Conservation (phyloP, 2,797 vertebrate species). For the Sebastes wilsoni region DNA sequence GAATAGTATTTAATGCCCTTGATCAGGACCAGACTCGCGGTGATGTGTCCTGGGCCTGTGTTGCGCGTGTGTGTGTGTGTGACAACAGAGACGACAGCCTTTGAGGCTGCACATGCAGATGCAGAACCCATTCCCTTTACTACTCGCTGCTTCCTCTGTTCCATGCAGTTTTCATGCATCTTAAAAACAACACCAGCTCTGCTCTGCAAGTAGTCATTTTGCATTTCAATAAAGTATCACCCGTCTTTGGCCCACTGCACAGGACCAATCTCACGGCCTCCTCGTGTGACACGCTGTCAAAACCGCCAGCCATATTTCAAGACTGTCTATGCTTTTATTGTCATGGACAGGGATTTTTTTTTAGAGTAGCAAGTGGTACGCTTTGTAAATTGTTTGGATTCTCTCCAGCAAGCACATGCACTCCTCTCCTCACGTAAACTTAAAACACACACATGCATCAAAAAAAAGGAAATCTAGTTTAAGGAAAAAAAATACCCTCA, state of each 20-base stretch:
- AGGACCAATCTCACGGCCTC: slow-evolving; percentile 68
- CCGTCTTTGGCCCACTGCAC: slow-evolving; percentile 70
- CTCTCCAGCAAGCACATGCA: slow-evolving; percentile 17
- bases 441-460: neutral
- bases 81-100: slow-evolving; percentile 65
- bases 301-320: slow-evolving; percentile 71
- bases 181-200: slow-evolving; percentile 77
- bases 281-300: slow-evolving; percentile 69
- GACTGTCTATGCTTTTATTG: slow-evolving; percentile 74
- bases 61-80: slow-evolving; percentile 38
- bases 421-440: neutral
- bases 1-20: slow-evolving; percentile 72
- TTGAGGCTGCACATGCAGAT: slow-evolving; percentile 72
- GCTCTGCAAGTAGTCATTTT: slow-evolving; percentile 63
- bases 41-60: slow-evolving; percentile 32
- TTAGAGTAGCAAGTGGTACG: slow-evolving; percentile 63
- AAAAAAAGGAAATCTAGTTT: neutral
- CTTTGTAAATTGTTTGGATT: slow-evolving; percentile 66
- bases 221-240: slow-evolving; percentile 79
- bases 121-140: slow-evolving; percentile 24
- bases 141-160: slow-evolving; percentile 60
- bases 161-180: slow-evolving; percentile 78
- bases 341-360: slow-evolving; percentile 66
- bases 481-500: neutral
- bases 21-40: slow-evolving; percentile 60